These are phyloP conservation scores for Tetranychus piercei DNA, from an alignment of 2,888 invertebrate genomes.

Conservation along the genomic window DNA sequence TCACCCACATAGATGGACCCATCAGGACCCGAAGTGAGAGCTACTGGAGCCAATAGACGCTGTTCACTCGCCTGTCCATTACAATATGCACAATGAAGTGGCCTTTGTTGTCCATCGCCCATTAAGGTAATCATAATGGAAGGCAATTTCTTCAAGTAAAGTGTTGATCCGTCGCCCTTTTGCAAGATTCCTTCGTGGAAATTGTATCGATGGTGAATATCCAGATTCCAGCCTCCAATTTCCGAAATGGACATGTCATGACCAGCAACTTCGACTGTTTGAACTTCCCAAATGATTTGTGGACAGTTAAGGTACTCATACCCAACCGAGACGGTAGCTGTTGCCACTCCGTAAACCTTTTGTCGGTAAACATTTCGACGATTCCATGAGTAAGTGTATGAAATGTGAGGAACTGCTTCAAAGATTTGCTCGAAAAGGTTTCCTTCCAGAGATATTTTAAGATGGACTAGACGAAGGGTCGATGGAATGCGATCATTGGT, in stretches of 20 bases:
- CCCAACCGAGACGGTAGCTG: conserved; percentile 45
- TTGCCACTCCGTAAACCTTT: conserved; percentile 35
- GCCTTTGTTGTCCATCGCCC: conserved; percentile 73
- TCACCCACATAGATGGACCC: conserved; percentile 93
- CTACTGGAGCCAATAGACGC: conserved; percentile 72
- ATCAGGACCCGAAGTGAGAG: conserved; percentile 81
- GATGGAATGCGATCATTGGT: conserved; percentile 60
- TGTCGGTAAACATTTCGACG: conserved; percentile 71
- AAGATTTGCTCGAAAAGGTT: conserved; percentile 75
- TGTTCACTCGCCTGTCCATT: conserved; percentile 54
- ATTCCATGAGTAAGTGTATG: conserved; percentile 94
- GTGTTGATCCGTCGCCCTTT: conserved; percentile 85
- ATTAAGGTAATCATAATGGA: conserved; percentile 56
- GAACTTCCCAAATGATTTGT: conserved; percentile 79
- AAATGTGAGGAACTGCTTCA: conserved; percentile 85
- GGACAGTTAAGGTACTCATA: conserved; percentile 78
- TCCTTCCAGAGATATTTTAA: conserved; percentile 63
- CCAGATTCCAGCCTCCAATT: conserved; percentile 91
- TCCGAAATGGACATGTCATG: conserved; percentile 92
- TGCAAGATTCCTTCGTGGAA: conserved; percentile 94
- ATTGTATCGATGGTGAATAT: conserved; percentile 95
- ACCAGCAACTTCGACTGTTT: conserved; percentile 78
- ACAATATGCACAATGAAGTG: conserved; percentile 55
- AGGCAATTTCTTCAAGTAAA: conserved; percentile 62
- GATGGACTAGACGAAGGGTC: conserved; percentile 67